Percentiles rank a stretch among this genome's conserved stretches.
Evolutionary conservation across 1,140 invertebrate genomes (phyloP).

Genomic region (Dicyema japonicum): DNA sequence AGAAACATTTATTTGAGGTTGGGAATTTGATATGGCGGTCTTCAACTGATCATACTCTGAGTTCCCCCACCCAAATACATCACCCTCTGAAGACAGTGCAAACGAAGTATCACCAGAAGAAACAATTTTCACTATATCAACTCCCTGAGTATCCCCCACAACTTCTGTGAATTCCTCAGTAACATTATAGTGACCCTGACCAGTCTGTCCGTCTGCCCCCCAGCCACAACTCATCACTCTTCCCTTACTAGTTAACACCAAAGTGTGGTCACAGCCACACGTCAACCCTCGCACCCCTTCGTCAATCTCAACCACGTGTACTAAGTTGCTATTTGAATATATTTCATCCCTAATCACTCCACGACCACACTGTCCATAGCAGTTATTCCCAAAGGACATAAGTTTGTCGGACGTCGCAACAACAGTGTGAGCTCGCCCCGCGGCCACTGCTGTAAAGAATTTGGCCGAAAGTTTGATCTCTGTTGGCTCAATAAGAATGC

Average conservation of each 20-base stretch:
- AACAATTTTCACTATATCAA: slow-evolving; percentile 39
- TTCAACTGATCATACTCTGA: slow-evolving; percentile 56
- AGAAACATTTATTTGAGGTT: slow-evolving; percentile 27
- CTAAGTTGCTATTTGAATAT: slow-evolving; percentile 3
- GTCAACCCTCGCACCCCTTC: slow-evolving; percentile 23
- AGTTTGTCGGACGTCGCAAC: slow-evolving; percentile 30
- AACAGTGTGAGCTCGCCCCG: slow-evolving; percentile 52
- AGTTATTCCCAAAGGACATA: slow-evolving; percentile 57
- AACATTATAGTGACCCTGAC: slow-evolving; percentile 33
- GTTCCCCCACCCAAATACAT: slow-evolving; percentile 84
- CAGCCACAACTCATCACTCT: slow-evolving; percentile 56
- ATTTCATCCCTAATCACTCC: slow-evolving; percentile 27
- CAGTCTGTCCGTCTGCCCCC: slow-evolving; percentile 72
- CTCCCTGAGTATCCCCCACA: background rate
- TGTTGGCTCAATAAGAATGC: too few species aligned
- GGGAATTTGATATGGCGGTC: slow-evolving; percentile 8
- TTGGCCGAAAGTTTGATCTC: too few species aligned
- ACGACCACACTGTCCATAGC: slow-evolving; percentile 64
- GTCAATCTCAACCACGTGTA: background rate
- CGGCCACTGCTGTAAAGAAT: too few species aligned
- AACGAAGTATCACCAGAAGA: slow-evolving; percentile 49
- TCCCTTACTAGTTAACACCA: slow-evolving; percentile 43
- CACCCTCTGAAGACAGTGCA: slow-evolving; percentile 54
- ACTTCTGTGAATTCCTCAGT: slow-evolving; percentile 19
- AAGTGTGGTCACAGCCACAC: slow-evolving; percentile 53